A percentile compares a stretch with the other conserved stretches of the same genome.
phyloP scores from a whole-genome alignment of 35 echinoderm and acorn worm genomes.

The Anneissia japonica region DNA sequence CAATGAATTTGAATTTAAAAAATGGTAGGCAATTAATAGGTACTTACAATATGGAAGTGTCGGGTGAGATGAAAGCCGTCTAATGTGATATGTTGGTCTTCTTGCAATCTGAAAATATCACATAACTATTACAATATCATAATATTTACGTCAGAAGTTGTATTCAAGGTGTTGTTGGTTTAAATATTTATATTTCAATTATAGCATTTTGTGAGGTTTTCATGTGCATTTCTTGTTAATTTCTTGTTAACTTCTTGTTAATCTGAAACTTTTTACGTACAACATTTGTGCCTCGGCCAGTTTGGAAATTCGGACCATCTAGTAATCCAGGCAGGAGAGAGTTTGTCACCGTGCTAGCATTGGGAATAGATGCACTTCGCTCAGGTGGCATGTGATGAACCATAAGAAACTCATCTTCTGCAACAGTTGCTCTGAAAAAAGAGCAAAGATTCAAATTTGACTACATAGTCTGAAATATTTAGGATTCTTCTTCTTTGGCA shows the following conservation, averaged over 20 bases:
- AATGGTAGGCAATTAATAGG: no score
- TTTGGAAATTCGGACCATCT: conserved; percentile 27
- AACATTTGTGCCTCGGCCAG: conserved; percentile 78
- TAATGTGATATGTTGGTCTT: conserved; percentile 59
- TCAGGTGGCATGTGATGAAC: conserved; percentile 3
- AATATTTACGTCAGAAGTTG: no score
- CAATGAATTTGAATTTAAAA: no score
- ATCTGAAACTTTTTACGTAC: no score
- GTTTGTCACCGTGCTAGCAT: not conserved
- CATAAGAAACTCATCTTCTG: conserved; percentile 83
- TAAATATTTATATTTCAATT: no score
- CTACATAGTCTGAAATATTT: no score
- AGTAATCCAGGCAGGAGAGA: not conserved
- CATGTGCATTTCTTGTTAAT: no score
- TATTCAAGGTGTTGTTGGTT: no score
- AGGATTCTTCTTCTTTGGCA: no score
- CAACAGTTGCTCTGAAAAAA: not conserved
- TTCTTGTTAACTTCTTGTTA: no score
- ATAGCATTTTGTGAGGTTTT: no score
- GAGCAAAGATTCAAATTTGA: no score
- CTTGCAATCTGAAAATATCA: conserved; percentile 65
- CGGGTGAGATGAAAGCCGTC: conserved; percentile 84
- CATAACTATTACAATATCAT: not conserved
- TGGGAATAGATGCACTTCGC: not conserved
- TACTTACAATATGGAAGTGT: conserved; percentile 95